Conservation (phyloP, 1,140 invertebrate species). For the Zophobas atratus region DNA sequence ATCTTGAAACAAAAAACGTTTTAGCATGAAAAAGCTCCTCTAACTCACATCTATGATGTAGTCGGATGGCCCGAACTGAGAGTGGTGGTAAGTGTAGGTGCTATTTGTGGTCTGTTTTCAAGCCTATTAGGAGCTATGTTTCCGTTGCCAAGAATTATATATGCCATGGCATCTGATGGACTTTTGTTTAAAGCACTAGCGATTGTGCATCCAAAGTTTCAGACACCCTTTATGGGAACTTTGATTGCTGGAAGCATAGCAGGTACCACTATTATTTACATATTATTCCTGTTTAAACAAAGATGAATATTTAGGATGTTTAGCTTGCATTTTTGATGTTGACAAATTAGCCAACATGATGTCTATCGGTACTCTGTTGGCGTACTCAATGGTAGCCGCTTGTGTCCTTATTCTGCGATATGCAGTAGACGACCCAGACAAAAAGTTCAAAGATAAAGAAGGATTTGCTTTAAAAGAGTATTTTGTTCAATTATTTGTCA, state of each 20-base stretch:
- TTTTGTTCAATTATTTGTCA: constrained; percentile 69
- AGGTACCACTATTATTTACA: constrained; percentile 75
- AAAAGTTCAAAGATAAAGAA: constrained; percentile 65
- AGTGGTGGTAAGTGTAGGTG: constrained; percentile 82
- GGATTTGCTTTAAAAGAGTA: constrained; percentile 62
- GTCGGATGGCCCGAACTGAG: constrained; percentile 80
- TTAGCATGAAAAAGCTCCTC: constrained; percentile 77
- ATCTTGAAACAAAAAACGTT: constrained; percentile 51
- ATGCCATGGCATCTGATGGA: constrained; percentile 91
- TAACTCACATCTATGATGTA: constrained; percentile 79
- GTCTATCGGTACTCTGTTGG: constrained; percentile 89
- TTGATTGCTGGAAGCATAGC: constrained; percentile 82
- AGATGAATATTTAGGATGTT: constrained; percentile 69
- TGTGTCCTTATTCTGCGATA: constrained; percentile 84
- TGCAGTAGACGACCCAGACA: constrained; percentile 64
- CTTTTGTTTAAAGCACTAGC: constrained; percentile 84
- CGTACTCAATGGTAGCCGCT: constrained; percentile 88
- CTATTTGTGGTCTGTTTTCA: constrained; percentile 80
- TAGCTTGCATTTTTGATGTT: constrained; percentile 85
- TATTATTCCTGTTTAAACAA: background rate
- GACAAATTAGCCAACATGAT: constrained; percentile 88
- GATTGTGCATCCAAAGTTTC: constrained; percentile 78
- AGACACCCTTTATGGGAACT: constrained; percentile 88
- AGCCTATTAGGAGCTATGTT: constrained; percentile 91
- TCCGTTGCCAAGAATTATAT: constrained; percentile 88